A percentile compares a stretch with the other conserved stretches of the same genome.
Conservation (phyloP, 2,797 vertebrate genomes). For the Astyanax mexicanus region DNA sequence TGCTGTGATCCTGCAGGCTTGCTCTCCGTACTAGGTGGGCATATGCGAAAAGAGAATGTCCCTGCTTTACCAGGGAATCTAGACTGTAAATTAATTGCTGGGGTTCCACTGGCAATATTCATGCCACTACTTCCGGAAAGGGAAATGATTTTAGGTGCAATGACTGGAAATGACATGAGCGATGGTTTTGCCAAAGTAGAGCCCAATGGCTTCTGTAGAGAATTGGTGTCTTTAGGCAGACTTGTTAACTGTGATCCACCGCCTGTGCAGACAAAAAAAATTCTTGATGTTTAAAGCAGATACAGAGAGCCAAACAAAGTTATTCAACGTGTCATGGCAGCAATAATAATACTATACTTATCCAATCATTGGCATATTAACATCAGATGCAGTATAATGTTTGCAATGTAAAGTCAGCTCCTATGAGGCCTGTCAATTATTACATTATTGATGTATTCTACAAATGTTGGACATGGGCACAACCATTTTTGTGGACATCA, state of each 20-base stretch:
- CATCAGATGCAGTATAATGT: too few relatives aligned
- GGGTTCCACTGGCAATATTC: slow-evolving; percentile 62
- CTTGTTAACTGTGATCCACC: neutral
- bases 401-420: too few relatives aligned
- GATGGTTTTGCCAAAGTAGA: neutral
- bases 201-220: slow-evolving; percentile 2
- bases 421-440: too few relatives aligned
- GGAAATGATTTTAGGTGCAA: slow-evolving; percentile 43
- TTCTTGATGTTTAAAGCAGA: neutral
- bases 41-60: slow-evolving; percentile 87
- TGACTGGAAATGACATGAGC: neutral
- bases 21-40: slow-evolving; percentile 66
- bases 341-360: too few relatives aligned
- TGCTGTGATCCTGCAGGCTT: slow-evolving; percentile 37
- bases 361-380: too few relatives aligned
- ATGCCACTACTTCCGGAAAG: slow-evolving; percentile 51
- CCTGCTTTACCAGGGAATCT: slow-evolving; percentile 81
- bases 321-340: neutral
- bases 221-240: neutral
- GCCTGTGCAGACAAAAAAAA: slow-evolving; percentile 20
- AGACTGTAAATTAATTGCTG: slow-evolving; percentile 70
- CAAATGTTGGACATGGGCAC: too few relatives aligned
- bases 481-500: too few relatives aligned
- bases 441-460: too few relatives aligned
- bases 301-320: neutral